Base-by-base conservation (phyloP, 2,113 vertebrate species). In the Pelodiscus sinensis region DNA sequence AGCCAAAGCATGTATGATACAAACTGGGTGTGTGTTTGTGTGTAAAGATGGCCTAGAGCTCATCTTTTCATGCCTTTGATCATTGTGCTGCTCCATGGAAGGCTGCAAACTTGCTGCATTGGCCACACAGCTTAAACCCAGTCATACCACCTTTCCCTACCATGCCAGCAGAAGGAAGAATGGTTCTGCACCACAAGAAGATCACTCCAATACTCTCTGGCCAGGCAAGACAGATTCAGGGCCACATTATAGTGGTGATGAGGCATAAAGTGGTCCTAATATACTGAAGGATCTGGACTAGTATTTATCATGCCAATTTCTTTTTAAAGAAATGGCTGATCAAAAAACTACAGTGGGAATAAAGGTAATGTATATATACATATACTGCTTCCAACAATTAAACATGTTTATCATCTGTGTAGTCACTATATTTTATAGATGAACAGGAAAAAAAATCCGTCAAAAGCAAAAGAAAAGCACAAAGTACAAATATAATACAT, bases 41-140 rank as follows among this genome's bases (percentile, higher is more conserved):
- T 31, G 31, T 71, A 16, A 56, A 88, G 89, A 54, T 52, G 68
- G 38, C 44, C 84, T 1, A 0, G 25, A 79, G 75, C 80, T 93
- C 52, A 60, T 54, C 89, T 85, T 52, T 86, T 71, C 84, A 85
- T 35, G 75, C 9, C 77, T 44, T 94, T 75, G 22, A 29, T 31
- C 79, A n/a, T 38, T 44, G 84, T 62, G 68, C 55, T 8, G 50
- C 58, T 58, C 22, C 58, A 68, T 24, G 18, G 0, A 3, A 44
- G 56, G 38, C 73, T 89, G 81, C 57, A 31, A 52, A 22, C 79
- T 35, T 0, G 0, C 51, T 81, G 88, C 83, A 4, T 6, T 52
- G 81, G 84, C 85, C 24, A 27, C 0, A 0, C 15, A 56, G 54
- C 31, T n/a, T 35, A 25, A 77, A 0, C 0, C 25, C 94, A 91